Evolutionary conservation across 1,140 invertebrate species (phyloP), one percentile per base, ranked within the genome.

Genomic region (Artemia franciscana): DNA sequence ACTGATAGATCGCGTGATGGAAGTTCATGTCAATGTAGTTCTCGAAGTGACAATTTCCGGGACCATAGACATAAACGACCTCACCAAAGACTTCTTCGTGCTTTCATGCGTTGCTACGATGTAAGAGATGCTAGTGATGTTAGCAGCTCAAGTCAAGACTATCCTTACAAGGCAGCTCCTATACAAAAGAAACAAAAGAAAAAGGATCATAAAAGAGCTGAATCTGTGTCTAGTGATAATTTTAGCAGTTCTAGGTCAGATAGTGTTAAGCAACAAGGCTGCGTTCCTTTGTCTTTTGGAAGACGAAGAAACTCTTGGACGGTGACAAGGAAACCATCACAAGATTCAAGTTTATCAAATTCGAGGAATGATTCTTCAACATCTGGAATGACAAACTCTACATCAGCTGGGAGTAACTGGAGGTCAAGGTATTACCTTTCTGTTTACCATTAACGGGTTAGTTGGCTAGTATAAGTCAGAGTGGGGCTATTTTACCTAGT

Each of bases 361-460:
- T 73, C 85, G 1, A 76, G 88, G 12, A 91, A 91, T 70, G 88
- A 92, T 72, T 91, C 87, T 0, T 89, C 86, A 0, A 86, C 85
- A 1, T 88, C 86, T 0, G 82, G 80, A 0, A 87, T 86, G 0
- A 89, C 86, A 0, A 85, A 85, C 15, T 86, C 84, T 67, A 90
- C 87, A n/a, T 61, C 59, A 27, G 60, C 63, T 27, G 63, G 63
- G 23, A 85, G 84, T 62, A 88, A 86, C 1, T 90, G 86, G 83
- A 75, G 85, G 18, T 80, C 39, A 51, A 51, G 39, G 39, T 51
- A 51, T 12, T n/a, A n/a, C n/a, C n/a, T n/a, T n/a, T n/a, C n/a
- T n/a, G n/a, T n/a, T n/a, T n/a, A n/a, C n/a, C n/a, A n/a, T n/a
- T n/a, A n/a, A n/a, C n/a, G n/a, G n/a, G n/a, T n/a, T n/a, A n/a